A percentile compares a stretch with the other conserved stretches of the same genome.
Evolutionary conservation across 2,113 vertebrate species (phyloP).

Genomic region (Trematomus loennbergii): DNA sequence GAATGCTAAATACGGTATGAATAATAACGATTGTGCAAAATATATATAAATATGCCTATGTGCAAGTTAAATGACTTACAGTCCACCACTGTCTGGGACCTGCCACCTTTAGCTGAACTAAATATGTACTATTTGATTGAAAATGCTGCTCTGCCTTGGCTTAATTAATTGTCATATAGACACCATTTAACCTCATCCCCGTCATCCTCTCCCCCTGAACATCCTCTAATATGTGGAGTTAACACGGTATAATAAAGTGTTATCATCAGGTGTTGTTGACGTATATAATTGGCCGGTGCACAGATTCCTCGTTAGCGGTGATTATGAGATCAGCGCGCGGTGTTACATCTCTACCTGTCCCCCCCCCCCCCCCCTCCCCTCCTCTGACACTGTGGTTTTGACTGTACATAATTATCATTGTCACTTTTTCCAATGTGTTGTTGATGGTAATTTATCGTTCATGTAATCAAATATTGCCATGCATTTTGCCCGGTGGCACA

Average conservation of each 20-base stretch:
- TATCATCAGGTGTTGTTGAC: slow-evolving; percentile 61
- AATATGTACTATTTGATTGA: neutral
- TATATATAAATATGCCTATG: no score
- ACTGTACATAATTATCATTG: slow-evolving; percentile 80
- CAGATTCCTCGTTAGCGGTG: slow-evolving; percentile 40
- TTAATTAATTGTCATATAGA: neutral
- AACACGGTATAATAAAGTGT: neutral
- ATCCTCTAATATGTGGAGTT: neutral
- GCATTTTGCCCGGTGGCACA: slow-evolving; percentile 76
- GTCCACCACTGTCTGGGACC: neutral
- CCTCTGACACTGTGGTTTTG: slow-evolving; percentile 65
- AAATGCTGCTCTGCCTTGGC: neutral
- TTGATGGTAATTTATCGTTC: slow-evolving; percentile 87
- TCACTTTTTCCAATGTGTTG: slow-evolving; percentile 72
- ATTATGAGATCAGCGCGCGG: slow-evolving; percentile 21
- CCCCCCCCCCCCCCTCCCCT: slow-evolving; percentile 8
- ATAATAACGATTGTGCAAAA: no score
- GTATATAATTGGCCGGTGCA: slow-evolving; percentile 34
- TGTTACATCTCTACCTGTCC: slow-evolving; percentile 66
- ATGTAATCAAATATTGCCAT: slow-evolving; percentile 85
- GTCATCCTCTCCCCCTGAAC: neutral
- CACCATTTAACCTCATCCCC: no score
- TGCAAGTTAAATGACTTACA: neutral
- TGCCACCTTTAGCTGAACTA: neutral
- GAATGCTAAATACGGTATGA: no score